These are phyloP conservation scores for Drosophila infuscata DNA, from an alignment of 2,888 invertebrate species.

Conservation along the genomic window DNA sequence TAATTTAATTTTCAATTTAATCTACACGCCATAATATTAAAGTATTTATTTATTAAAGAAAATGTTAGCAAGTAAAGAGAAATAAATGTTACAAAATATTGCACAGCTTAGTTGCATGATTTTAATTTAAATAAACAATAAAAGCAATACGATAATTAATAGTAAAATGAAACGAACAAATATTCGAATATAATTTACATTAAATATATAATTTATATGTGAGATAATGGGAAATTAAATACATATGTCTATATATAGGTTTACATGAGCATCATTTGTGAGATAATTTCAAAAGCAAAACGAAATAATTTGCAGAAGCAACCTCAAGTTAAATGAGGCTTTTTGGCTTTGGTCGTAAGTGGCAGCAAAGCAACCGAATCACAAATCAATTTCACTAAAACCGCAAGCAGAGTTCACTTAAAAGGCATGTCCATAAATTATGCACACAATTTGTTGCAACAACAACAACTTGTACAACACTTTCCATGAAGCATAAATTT, in stretches of 20 bases:
- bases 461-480: constrained; percentile 26
- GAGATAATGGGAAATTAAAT: not conserved
- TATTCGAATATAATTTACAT: not conserved
- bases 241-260: not conserved
- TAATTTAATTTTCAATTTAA: too few species aligned
- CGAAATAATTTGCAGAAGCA: constrained; percentile 27
- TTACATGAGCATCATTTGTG: not conserved
- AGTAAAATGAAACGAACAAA: not conserved
- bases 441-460: constrained; percentile 16
- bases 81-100: not conserved
- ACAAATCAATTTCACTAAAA: constrained; percentile 40
- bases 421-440: constrained; percentile 50
- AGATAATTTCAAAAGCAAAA: not conserved
- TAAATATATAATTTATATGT: not conserved
- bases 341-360: not conserved
- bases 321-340: constrained; percentile 20
- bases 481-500: constrained; percentile 67
- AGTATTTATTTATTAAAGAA: not conserved
- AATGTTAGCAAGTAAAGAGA: not conserved
- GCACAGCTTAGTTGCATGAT: not conserved
- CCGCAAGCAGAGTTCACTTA: constrained; percentile 32
- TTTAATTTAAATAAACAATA: not conserved
- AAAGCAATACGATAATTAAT: not conserved
- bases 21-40: too few species aligned
- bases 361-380: constrained; percentile 20